Evolutionary conservation across 2,888 invertebrate species (phyloP).

Genomic region (Dermolepida albohirtum): DNA sequence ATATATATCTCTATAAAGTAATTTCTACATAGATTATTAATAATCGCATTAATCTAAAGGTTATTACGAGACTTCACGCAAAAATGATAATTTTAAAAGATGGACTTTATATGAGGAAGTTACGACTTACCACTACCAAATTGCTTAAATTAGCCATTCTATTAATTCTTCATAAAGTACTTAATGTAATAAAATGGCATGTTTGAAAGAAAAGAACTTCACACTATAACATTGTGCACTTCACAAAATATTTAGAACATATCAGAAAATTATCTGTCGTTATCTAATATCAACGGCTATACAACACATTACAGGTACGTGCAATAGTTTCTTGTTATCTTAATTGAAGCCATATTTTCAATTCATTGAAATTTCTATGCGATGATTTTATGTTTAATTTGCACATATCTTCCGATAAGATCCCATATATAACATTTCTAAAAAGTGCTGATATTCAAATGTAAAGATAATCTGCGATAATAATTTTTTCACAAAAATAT

Average conservation of each 20-base stretch:
- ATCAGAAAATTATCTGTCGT: conserved; percentile 44
- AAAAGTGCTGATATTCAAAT: conserved; percentile 3
- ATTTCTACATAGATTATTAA: too few relatives aligned
- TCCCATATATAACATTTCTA: not conserved
- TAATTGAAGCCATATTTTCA: conserved; percentile 37
- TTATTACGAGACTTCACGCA: too few relatives aligned
- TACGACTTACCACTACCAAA: too few relatives aligned
- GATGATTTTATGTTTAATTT: conserved; percentile 19
- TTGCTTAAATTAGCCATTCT: conserved; percentile 16
- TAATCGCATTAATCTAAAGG: too few relatives aligned
- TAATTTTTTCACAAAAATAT: not conserved
- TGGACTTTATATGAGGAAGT: too few relatives aligned
- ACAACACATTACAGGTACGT: conserved; percentile 36
- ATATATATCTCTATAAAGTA: too few relatives aligned
- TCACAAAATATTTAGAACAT: conserved; percentile 40
- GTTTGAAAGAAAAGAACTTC: conserved; percentile 14
- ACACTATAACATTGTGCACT: conserved; percentile 18
- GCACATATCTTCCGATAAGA: conserved; percentile 25
- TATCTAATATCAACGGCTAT: conserved; percentile 39
- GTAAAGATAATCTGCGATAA: conserved; percentile 3
- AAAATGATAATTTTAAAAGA: too few relatives aligned
- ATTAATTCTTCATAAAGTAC: not conserved
- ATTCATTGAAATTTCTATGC: conserved; percentile 9
- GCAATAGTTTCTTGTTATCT: conserved; percentile 42
- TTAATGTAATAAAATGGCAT: conserved; percentile 7